Percentiles rank a stretch among this genome's conserved stretches.
These are phyloP conservation scores for Meganola albula DNA, from an alignment of 2,888 invertebrate species.

Conservation along the genomic window DNA sequence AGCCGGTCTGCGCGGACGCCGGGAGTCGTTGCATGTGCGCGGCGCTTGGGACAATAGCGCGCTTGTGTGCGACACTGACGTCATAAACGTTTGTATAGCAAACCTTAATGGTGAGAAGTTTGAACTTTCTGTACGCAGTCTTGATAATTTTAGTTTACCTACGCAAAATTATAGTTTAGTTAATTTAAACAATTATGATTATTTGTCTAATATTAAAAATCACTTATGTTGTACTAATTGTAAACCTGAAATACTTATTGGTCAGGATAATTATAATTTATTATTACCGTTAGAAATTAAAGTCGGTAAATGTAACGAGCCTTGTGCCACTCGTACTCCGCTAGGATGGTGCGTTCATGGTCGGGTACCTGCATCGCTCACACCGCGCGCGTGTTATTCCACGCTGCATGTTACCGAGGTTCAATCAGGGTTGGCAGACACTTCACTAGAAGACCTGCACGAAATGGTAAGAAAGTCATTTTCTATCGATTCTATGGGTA, in stretches of 20 bases:
- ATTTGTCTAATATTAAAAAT: conserved; percentile 12
- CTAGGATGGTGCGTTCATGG: conserved; percentile 26
- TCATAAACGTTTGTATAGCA: conserved; percentile 4
- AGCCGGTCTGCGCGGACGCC: conserved; percentile 17
- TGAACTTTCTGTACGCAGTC: conserved; percentile 16
- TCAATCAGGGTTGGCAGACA: not conserved
- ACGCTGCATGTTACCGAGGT: not conserved
- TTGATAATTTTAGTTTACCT: conserved; percentile 23
- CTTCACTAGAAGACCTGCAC: conserved; percentile 5
- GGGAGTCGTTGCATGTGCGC: conserved; percentile 18
- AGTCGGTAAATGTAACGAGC: conserved; percentile 16
- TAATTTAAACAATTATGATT: conserved; percentile 1
- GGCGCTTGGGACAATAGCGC: conserved; percentile 20
- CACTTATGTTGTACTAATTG: conserved; percentile 8
- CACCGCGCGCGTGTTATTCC: not conserved
- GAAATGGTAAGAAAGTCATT: conserved; percentile 1
- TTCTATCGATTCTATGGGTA: conserved; percentile 2
- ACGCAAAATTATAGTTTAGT: conserved; percentile 8
- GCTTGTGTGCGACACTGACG: conserved; percentile 12
- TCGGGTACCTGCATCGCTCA: not conserved
- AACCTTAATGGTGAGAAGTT: conserved; percentile 11
- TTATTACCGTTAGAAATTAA: conserved; percentile 20
- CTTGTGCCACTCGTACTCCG: conserved; percentile 20
- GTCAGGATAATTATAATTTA: conserved; percentile 30
- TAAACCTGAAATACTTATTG: conserved; percentile 28